Evolutionary conservation across 2,888 invertebrate species (phyloP).

Genomic region (Sisyra terminalis): DNA sequence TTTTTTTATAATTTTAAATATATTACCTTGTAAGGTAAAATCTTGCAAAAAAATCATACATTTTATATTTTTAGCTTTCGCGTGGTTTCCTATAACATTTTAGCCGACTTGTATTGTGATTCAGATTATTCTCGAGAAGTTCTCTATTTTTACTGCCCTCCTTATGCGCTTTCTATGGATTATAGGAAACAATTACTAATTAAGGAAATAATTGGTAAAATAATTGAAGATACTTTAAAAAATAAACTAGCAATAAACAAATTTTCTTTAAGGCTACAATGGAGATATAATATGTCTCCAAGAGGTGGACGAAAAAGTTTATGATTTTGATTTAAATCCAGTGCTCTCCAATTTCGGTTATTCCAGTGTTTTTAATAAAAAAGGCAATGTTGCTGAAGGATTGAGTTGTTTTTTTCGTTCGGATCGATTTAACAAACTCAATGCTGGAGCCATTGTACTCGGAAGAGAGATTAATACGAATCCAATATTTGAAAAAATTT

Average conservation of each 20-base stretch:
- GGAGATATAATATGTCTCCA: constrained; percentile 83
- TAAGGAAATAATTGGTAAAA: constrained; percentile 56
- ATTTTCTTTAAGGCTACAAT: constrained; percentile 53
- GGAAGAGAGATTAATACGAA: constrained; percentile 35
- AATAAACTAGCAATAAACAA: background rate
- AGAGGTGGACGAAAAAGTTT: constrained; percentile 78
- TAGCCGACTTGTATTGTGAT: constrained; percentile 77
- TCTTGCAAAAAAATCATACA: constrained; percentile 3
- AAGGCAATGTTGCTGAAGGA: constrained; percentile 65
- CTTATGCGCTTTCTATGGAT: constrained; percentile 57
- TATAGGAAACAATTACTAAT: constrained; percentile 71
- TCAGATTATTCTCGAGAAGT: constrained; percentile 51
- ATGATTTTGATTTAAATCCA: constrained; percentile 44
- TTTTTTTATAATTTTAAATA: too few species aligned
- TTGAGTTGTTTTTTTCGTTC: constrained; percentile 59
- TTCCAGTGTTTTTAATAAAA: constrained; percentile 46
- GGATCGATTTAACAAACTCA: constrained; percentile 46
- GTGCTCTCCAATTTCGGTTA: constrained; percentile 38
- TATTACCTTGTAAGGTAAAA: too few species aligned
- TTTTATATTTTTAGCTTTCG: constrained; percentile 39
- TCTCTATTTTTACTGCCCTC: constrained; percentile 66
- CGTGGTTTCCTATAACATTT: constrained; percentile 68
- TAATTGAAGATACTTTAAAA: background rate
- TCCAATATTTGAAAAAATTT: constrained; percentile 33
- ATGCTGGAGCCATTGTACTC: constrained; percentile 33